phyloP scores from a whole-genome alignment of 2,888 invertebrate species.

The Piscicola geometra region DNA sequence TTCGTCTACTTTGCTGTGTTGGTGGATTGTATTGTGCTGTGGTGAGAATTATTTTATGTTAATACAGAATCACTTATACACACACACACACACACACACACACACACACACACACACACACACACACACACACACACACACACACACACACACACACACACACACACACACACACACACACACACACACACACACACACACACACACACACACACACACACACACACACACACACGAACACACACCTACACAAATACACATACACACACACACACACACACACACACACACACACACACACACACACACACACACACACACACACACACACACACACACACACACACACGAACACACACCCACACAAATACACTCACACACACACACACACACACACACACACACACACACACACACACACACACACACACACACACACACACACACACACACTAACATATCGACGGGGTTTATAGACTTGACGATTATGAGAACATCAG shows the following conservation, averaged over 20 bases:
- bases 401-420: too few relatives aligned
- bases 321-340: too few relatives aligned
- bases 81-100: conserved; percentile 21
- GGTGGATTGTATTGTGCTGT: too few relatives aligned
- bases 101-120: conserved; percentile 12
- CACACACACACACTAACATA: too few relatives aligned
- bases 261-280: not conserved
- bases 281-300: not conserved
- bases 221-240: not conserved
- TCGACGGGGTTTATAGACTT: too few relatives aligned
- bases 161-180: not conserved
- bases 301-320: too few relatives aligned
- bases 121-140: not conserved
- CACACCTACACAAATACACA: conserved; percentile 21
- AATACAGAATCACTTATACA: not conserved
- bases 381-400: too few relatives aligned
- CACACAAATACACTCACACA: not conserved
- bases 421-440: too few relatives aligned
- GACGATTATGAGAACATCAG: too few relatives aligned
- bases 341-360: too few relatives aligned
- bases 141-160: conserved; percentile 11
- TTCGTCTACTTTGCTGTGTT: too few relatives aligned
- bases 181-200: not conserved
- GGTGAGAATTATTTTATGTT: too few relatives aligned
- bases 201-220: not conserved